Evolutionary conservation across 2,888 invertebrate genomes (phyloP).

Genomic region (Neocrepidodera transversa): DNA sequence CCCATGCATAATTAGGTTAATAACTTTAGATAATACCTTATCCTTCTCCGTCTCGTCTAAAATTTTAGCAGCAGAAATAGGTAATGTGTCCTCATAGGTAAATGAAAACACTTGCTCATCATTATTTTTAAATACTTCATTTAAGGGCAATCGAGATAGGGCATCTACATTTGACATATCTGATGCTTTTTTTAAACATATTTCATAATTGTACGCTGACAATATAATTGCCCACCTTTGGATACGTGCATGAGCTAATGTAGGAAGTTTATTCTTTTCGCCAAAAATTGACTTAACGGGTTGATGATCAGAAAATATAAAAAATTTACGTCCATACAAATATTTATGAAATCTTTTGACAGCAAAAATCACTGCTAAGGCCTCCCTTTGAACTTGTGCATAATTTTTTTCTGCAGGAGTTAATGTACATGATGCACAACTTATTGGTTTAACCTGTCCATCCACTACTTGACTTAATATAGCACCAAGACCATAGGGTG

Average conservation of each 20-base stretch:
- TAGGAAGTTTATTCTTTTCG: too few species aligned
- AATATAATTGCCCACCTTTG: too few species aligned
- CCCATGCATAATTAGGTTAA: neutral
- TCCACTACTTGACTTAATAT: too few species aligned
- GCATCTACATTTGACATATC: conserved; percentile 17
- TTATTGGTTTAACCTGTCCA: too few species aligned
- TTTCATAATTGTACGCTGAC: too few species aligned
- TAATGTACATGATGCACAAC: too few species aligned
- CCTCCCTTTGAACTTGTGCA: too few species aligned
- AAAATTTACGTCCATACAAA: conserved; percentile 49
- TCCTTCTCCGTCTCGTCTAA: conserved; percentile 8
- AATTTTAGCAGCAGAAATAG: conserved; percentile 6
- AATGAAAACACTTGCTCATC: conserved; percentile 5
- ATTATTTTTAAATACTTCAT: neutral
- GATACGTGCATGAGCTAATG: too few species aligned
- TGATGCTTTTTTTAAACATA: conserved; percentile 5
- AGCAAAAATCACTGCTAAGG: too few species aligned
- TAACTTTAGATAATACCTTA: conserved; percentile 6
- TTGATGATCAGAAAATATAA: conserved; percentile 30
- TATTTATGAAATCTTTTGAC: conserved; percentile 54
- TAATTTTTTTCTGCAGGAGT: too few species aligned
- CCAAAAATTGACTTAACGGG: conserved; percentile 31
- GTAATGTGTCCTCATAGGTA: conserved; percentile 1
- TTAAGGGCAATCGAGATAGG: conserved; percentile 15
- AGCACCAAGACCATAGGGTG: too few species aligned